Conservation (phyloP, 2,888 invertebrate species). For the Parnassius orleans region DNA sequence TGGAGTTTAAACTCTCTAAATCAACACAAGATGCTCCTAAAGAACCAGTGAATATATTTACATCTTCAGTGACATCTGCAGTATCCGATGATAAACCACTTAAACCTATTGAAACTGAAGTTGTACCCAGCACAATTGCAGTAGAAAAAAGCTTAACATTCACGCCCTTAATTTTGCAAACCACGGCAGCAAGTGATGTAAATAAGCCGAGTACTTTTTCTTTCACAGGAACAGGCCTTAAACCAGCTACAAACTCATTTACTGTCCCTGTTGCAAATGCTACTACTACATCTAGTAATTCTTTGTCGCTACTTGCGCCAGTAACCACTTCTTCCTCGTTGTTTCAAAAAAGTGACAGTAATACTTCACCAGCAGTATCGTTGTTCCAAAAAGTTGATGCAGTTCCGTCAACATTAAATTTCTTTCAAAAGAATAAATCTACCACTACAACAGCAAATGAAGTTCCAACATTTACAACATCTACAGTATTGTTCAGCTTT, state of each 20-base stretch:
- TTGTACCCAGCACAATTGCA: background rate
- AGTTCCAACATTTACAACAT: constrained; percentile 21
- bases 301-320: constrained; percentile 25
- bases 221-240: constrained; percentile 34
- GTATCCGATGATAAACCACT: constrained; percentile 28
- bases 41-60: constrained; percentile 20
- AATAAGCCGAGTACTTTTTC: constrained; percentile 36
- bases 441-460: constrained; percentile 27
- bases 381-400: constrained; percentile 41
- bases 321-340: constrained; percentile 29
- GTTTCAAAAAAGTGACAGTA: constrained; percentile 32
- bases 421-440: constrained; percentile 41
- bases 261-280: constrained; percentile 31
- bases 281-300: constrained; percentile 32
- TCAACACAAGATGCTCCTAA: background rate
- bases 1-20: constrained; percentile 28
- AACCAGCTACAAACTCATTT: constrained; percentile 38
- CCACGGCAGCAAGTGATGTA: constrained; percentile 31
- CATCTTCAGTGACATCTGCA: constrained; percentile 25
- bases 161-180: constrained; percentile 2
- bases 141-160: constrained; percentile 7
- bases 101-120: background rate
- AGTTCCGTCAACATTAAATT: constrained; percentile 29
- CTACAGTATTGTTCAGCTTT: constrained; percentile 53
- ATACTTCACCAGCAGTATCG: constrained; percentile 33